Base-by-base conservation (phyloP, 1,140 invertebrate species). In the Yoshiicerus persimilis region DNA sequence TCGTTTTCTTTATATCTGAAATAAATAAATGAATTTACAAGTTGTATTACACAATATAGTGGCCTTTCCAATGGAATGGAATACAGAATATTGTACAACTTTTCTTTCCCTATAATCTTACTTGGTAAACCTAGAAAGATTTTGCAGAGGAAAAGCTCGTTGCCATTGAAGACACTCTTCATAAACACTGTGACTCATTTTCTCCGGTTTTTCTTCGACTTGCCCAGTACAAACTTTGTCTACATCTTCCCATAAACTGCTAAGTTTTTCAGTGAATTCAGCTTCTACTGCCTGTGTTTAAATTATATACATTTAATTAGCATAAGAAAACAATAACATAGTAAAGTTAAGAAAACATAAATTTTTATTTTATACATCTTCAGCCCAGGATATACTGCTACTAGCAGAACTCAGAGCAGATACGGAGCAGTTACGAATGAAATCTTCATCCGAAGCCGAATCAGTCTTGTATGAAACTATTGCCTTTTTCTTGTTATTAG, bases 301-400 rank as follows among this genome's bases (percentile, higher is more conserved):
- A 66, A 88, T 25, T 6, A 62, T 0, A 20, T 0, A 36, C 11
- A 75, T 36, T 77, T 36, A 4, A 47, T 47, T 27, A 4, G 5
- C 25, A 38, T 41, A 27, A 27, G n/a, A 84, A 56, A 41, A 84
- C 0, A 11, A 83, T 39, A 41, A 38, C n/a, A 25, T 1, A 6
- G n/a, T 80, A 36, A 38, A 5, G 34, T 20, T 39, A 20, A 80
- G 8, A 1, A 70, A 70, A 70, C 23, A 23, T 70, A 70, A 13
- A 20, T 39, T 38, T 84, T n/a, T 32, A 32, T 39, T 3, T 62
- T 80, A 86, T 88, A 90, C 89, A 88, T 90, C 89, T 87, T 89
- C 88, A n/a, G 89, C 89, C 89, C 89, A 90, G 25, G 89, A 90
- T 39, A 90, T 90, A n/a, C 88, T 89, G 38, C 89, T 90, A 34